These are phyloP conservation scores for Hycleus cichorii DNA, from an alignment of 1,140 invertebrate species.

Conservation along the genomic window DNA sequence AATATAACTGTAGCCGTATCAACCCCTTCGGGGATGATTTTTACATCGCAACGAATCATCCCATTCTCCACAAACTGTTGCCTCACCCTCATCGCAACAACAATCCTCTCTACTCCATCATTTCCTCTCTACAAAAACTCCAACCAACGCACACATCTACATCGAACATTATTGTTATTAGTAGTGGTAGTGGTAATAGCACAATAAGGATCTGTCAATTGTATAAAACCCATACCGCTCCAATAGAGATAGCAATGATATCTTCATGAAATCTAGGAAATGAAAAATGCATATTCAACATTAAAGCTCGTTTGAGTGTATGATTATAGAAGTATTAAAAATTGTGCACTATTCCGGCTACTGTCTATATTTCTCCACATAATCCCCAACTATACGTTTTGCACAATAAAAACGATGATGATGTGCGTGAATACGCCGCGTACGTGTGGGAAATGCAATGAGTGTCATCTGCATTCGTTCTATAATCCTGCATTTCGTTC, in stretches of 20 bases:
- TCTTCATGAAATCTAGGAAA: slow-evolving; percentile 29
- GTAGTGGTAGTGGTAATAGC: slow-evolving; percentile 11
- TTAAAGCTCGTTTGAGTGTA: slow-evolving; percentile 30
- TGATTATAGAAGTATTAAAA: slow-evolving; percentile 21
- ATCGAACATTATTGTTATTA: no score
- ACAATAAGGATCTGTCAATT: slow-evolving; percentile 40
- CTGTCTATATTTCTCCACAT: neutral
- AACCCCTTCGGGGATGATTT: slow-evolving; percentile 34
- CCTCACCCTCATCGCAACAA: no score
- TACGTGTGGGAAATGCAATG: slow-evolving; percentile 5
- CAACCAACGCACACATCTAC: no score
- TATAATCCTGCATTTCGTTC: neutral
- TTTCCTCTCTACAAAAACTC: no score
- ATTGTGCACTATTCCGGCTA: slow-evolving; percentile 21
- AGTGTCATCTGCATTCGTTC: slow-evolving; percentile 9
- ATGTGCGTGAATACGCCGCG: no score
- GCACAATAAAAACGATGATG: no score
- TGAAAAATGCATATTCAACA: slow-evolving; percentile 34
- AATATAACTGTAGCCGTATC: slow-evolving; percentile 25
- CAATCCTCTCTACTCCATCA: no score
- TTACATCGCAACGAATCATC: slow-evolving; percentile 22
- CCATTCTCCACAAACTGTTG: neutral
- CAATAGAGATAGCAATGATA: slow-evolving; percentile 7
- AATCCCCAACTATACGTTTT: neutral
- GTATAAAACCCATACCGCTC: slow-evolving; percentile 16